A percentile compares a stretch with the other conserved stretches of the same genome.
Conservation (phyloP, 2,888 invertebrate genomes). For the Catotricha subobsoleta region DNA sequence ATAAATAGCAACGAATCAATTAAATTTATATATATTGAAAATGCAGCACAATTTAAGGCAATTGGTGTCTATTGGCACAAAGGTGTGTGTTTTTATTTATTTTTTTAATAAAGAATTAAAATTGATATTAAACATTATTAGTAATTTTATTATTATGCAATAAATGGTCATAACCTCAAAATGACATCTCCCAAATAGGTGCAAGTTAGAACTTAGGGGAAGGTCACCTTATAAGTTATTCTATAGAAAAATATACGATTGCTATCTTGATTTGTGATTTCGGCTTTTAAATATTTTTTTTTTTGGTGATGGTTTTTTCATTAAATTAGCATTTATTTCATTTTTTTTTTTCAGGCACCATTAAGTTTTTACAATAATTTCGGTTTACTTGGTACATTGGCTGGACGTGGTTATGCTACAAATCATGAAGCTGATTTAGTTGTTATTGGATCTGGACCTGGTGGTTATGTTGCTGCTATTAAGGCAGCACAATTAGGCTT, state of each 20-base stretch:
- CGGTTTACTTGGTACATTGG: constrained; percentile 25
- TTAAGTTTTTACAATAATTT: constrained; percentile 13
- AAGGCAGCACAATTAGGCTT: constrained; percentile 97
- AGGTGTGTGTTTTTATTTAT: constrained; percentile 6
- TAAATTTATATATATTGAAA: not conserved
- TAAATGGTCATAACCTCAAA: constrained; percentile 4
- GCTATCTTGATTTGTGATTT: too few species aligned
- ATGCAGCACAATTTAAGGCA: constrained; percentile 11
- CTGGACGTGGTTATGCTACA: constrained; percentile 45
- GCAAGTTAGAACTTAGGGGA: too few species aligned
- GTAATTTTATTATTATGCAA: not conserved
- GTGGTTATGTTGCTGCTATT: constrained; percentile 98
- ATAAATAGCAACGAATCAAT: too few species aligned
- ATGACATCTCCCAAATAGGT: too few species aligned
- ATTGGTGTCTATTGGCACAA: constrained; percentile 7
- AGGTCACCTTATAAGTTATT: too few species aligned
- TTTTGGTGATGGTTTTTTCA: too few species aligned
- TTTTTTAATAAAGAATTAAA: not conserved
- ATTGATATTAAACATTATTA: too few species aligned
- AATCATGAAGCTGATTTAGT: constrained; percentile 76
- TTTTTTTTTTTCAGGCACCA: constrained; percentile 4
- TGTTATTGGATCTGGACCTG: constrained; percentile 96
- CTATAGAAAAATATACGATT: too few species aligned
- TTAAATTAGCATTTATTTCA: too few species aligned
- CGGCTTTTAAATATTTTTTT: too few species aligned